Conservation (phyloP, 2,797 vertebrate species). For the Tragelaphus oryx region DNA sequence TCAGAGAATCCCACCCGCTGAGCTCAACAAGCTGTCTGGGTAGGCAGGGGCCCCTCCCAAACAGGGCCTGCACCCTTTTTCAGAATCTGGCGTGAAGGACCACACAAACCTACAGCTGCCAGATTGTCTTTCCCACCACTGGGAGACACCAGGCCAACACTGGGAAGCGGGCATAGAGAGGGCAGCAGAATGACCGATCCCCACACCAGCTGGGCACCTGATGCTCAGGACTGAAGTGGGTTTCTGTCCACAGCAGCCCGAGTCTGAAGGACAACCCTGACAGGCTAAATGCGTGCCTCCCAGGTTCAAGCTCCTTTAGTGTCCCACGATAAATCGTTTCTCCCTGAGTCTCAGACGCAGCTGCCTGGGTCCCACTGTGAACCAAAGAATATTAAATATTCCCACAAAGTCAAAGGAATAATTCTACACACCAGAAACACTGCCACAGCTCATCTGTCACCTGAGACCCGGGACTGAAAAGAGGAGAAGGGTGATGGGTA, state of each 20-base stretch:
- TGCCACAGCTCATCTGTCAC: neutral
- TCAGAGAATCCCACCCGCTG: neutral
- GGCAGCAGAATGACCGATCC: neutral
- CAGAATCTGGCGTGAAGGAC: neutral
- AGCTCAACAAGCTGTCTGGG: neutral
- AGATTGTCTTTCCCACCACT: neutral
- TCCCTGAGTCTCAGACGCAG: neutral
- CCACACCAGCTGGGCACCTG: neutral
- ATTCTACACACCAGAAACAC: neutral
- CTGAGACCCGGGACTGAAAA: neutral
- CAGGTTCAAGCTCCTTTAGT: neutral
- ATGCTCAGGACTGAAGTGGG: neutral
- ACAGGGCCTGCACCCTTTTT: neutral
- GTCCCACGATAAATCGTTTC: neutral
- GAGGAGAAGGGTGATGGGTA: fast-evolving
- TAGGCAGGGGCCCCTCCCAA: neutral
- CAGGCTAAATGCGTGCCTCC: neutral
- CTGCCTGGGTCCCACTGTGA: neutral
- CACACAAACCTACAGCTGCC: fast-evolving
- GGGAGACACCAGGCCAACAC: neutral
- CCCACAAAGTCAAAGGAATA: neutral
- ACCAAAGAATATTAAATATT: neutral
- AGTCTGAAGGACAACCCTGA: neutral
- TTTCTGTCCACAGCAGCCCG: neutral
- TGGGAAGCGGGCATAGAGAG: neutral